Base-by-base conservation (phyloP, 2,888 invertebrate genomes). In the Eupithecia subfuscata region DNA sequence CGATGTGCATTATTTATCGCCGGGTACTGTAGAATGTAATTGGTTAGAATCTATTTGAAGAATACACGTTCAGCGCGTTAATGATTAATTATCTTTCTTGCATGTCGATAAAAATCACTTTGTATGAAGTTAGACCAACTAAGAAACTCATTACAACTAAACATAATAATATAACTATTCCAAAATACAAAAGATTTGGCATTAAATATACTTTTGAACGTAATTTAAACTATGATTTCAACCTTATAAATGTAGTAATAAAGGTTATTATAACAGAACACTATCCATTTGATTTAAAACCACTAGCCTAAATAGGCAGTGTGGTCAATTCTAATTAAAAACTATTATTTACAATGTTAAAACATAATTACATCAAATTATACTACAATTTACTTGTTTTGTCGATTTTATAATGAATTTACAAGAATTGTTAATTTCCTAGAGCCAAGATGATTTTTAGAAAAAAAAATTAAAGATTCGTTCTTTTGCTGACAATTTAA, bases 161-260 rank as follows among this genome's bases (percentile, higher is more conserved):
- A 9, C 25, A 22, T 43, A 43, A 22, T 48, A 22, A 40, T 45
- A 43, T 18, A 60, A 25, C 34, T 64, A 74, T 48, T 77, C 70
- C 69, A 76, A 68, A 79, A 75, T 71, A 78, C 71, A 70, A 75
- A 52, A 37, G 43, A 71, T 74, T 75, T 77, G 75, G 74, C 75
- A 70, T 78, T 78, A 70, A 56, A 73, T 60, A 70, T 71, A 67
- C 12, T 65, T 75, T 77, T 71, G 56, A 70, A 73, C 75, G 56
- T 72, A 64, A 48, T 74, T 37, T 74, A 70, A 74, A 71, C 70
- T 71, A 75, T 71, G 69, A 72, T 73, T 68, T 68, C 30, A 16
- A 78, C 72, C 75, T 48, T 77, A 79, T 67, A 40, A 16, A 43
- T 43, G 14, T 68, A 68, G 22, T 22, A 43, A 45, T 43, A 37